phyloP scores from a whole-genome alignment of 2,113 vertebrate genomes.

The Rhynchomys soricoides region DNA sequence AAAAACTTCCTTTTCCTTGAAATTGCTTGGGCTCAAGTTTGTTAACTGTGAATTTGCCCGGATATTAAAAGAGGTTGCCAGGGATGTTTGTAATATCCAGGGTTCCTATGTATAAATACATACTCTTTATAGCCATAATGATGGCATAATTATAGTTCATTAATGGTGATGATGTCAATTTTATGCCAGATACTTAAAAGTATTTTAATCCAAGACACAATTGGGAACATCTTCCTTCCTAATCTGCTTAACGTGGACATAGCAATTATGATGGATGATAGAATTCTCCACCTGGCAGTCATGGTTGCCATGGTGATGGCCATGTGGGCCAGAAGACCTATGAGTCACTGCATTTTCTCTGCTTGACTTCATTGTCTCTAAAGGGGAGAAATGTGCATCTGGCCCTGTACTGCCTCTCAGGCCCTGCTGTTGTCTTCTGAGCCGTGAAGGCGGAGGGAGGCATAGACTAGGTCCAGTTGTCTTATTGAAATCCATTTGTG shows the following conservation, averaged over 20 bases:
- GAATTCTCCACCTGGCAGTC: slow-evolving; percentile 77
- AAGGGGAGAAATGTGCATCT: slow-evolving; percentile 65
- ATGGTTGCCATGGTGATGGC: slow-evolving; percentile 73
- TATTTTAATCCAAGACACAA: slow-evolving; percentile 49
- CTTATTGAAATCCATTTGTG: slow-evolving; percentile 58
- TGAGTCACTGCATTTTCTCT: slow-evolving; percentile 82
- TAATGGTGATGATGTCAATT: slow-evolving; percentile 16
- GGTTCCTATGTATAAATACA: neutral
- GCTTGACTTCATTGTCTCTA: slow-evolving; percentile 69
- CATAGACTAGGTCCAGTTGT: neutral
- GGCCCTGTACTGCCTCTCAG: slow-evolving; percentile 57
- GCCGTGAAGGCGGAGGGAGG: slow-evolving; percentile 1
- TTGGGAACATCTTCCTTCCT: slow-evolving; percentile 54
- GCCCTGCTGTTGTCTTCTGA: slow-evolving; percentile 38
- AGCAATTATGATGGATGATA: slow-evolving; percentile 75
- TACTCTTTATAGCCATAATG: neutral
- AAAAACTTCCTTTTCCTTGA: neutral
- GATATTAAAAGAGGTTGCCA: neutral
- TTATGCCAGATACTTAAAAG: slow-evolving; percentile 10
- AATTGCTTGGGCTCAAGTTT: neutral
- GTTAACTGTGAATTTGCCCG: neutral
- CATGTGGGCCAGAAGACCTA: slow-evolving; percentile 48
- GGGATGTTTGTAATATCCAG: neutral
- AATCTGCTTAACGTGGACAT: slow-evolving; percentile 58
- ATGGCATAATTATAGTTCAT: slow-evolving; percentile 7